Conservation (phyloP, 1,140 invertebrate species). For the Ectropis grisescens region DNA sequence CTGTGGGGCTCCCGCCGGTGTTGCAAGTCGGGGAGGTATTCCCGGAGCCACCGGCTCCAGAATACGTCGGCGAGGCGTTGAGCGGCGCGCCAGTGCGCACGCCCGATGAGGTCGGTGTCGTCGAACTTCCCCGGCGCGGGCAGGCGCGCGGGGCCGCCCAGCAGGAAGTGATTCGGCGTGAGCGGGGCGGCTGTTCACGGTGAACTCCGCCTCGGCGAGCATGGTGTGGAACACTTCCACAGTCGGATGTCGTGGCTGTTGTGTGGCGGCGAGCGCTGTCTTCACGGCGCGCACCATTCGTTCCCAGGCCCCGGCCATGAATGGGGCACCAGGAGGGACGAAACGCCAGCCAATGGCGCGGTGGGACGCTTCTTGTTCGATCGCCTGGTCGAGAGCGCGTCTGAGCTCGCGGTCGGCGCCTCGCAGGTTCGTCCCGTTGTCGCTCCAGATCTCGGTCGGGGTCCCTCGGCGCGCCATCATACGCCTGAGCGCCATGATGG, state of each 20-base stretch:
- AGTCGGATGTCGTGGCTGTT: constrained; percentile 11
- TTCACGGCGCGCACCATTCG: constrained; percentile 38
- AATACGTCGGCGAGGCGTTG: constrained; percentile 19
- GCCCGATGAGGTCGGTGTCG: constrained; percentile 5
- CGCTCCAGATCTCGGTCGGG: constrained; percentile 28
- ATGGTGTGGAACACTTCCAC: constrained; percentile 23
- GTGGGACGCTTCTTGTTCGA: constrained; percentile 2
- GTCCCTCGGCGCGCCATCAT: constrained; percentile 44
- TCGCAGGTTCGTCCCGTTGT: constrained; percentile 47
- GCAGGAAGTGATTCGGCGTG: constrained; percentile 38
- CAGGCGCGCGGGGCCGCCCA: constrained; percentile 17
- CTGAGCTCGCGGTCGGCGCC: constrained; percentile 15
- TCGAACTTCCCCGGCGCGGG: constrained; percentile 7
- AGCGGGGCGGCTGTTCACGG: constrained; percentile 17
- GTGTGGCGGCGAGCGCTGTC: constrained; percentile 13
- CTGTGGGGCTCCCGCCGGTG: constrained; percentile 2
- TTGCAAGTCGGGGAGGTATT: constrained; percentile 17
- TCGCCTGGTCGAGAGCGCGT: neutral
- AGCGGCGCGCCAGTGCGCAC: constrained; percentile 11
- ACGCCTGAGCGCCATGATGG: constrained; percentile 36
- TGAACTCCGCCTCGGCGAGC: constrained; percentile 21
- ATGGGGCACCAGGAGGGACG: constrained; percentile 38
- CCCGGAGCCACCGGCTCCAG: constrained; percentile 20
- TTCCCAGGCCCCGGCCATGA: constrained; percentile 57
- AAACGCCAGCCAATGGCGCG: constrained; percentile 29